Conservation (phyloP, 2,888 invertebrate genomes). For the Idaea aversata region DNA sequence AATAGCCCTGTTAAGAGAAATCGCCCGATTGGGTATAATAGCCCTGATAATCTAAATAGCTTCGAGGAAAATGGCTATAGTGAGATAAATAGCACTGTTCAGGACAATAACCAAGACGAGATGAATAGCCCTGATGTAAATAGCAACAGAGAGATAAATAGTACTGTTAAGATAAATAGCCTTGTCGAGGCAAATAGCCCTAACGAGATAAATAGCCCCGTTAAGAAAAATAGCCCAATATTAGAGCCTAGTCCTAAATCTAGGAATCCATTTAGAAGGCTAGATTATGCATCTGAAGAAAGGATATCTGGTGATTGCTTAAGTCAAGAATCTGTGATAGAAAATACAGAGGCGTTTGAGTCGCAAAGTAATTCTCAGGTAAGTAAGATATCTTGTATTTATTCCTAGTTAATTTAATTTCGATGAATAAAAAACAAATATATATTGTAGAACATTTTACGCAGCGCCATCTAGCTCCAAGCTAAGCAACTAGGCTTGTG, state of each 20-base stretch:
- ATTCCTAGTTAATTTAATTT: too few relatives aligned
- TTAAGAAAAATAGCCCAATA: slow-evolving; percentile 46
- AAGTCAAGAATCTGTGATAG: slow-evolving; percentile 61
- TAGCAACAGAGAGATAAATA: not conserved
- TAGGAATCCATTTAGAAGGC: slow-evolving; percentile 43
- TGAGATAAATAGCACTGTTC: not conserved
- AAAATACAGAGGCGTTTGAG: slow-evolving; percentile 59
- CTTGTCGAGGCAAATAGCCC: slow-evolving; percentile 32
- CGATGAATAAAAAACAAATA: too few relatives aligned
- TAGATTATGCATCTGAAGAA: slow-evolving; percentile 19
- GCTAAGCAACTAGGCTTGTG: too few relatives aligned
- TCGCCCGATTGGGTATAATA: not conserved
- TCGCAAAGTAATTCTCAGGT: slow-evolving; percentile 67
- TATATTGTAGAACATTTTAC: slow-evolving; percentile 2
- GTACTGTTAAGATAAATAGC: slow-evolving; percentile 30
- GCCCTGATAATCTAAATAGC: not conserved
- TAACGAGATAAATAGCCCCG: slow-evolving; percentile 2
- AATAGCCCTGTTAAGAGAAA: slow-evolving; percentile 44
- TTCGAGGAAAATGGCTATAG: not conserved
- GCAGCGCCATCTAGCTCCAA: too few relatives aligned
- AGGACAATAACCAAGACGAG: not conserved
- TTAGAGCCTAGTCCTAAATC: slow-evolving; percentile 45
- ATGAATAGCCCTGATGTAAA: not conserved
- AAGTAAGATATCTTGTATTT: slow-evolving; percentile 16
- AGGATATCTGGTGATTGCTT: slow-evolving; percentile 25